Evolutionary conservation across 2,797 vertebrate species (phyloP).

Genomic region (Dendrocincla tyrannina): DNA sequence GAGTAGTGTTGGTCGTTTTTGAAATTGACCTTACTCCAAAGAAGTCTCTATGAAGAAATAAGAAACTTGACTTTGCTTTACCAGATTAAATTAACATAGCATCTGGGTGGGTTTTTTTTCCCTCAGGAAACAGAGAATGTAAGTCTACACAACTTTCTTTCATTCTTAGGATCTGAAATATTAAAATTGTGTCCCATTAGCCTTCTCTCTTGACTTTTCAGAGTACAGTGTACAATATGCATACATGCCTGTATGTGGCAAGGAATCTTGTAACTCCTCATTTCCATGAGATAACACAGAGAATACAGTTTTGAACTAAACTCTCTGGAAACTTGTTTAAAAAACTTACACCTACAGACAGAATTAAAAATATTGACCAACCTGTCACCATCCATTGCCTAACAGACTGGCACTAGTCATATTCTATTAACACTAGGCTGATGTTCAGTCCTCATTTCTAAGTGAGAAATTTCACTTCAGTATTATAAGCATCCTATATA

Average conservation of each 20-base stretch:
- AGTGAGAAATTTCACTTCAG: not conserved
- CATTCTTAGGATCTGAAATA: not conserved
- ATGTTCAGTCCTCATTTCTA: not conserved
- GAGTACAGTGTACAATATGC: not conserved
- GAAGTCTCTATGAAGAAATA: not conserved
- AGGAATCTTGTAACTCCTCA: not conserved
- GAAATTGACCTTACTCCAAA: not conserved
- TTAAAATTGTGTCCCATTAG: not conserved
- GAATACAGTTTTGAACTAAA: not conserved
- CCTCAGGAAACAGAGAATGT: not conserved
- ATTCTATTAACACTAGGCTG: not conserved
- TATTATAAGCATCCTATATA: not conserved
- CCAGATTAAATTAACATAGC: not conserved
- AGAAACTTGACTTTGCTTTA: not conserved
- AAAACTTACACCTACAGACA: not conserved
- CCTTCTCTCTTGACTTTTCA: not conserved
- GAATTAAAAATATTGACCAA: not conserved
- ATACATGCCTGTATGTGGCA: not conserved
- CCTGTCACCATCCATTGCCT: not conserved
- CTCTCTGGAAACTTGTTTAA: not conserved
- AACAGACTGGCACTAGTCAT: not conserved
- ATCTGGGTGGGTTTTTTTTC: not conserved
- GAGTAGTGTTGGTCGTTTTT: not conserved
- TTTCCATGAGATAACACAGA: not conserved
- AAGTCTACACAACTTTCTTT: not conserved